phyloP scores from a whole-genome alignment of 53 echinoderm and acorn worm species.

The Temnopleurus reevesii region DNA sequence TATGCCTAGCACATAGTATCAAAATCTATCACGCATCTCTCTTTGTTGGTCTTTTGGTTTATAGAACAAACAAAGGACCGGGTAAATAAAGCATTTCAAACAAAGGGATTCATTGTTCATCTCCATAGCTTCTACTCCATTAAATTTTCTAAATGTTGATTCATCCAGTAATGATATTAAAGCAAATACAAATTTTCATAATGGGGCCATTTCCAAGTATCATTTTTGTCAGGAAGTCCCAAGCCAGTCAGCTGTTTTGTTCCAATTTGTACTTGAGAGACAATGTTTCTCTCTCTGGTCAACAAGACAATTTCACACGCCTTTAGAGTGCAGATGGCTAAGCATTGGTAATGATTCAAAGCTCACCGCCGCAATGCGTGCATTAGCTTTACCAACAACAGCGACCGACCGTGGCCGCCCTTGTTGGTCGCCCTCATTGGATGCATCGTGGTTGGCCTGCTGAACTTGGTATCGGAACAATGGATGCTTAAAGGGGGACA shows the following conservation, averaged over 20 bases:
- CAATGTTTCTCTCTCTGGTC: neutral
- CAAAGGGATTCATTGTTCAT: neutral
- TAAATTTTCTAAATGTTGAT: neutral
- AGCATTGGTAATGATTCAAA: constrained; percentile 38
- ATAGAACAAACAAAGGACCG: neutral
- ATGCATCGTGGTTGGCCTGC: neutral
- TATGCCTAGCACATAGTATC: neutral
- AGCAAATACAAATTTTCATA: constrained; percentile 5
- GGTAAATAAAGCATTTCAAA: constrained; percentile 9
- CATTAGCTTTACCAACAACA: neutral
- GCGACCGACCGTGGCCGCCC: neutral
- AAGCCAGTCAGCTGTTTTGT: neutral
- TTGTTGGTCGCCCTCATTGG: neutral
- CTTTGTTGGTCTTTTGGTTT: neutral
- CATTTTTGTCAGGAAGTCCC: neutral
- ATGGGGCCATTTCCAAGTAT: constrained; percentile 3
- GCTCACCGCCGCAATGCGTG: constrained; percentile 17
- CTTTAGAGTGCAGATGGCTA: constrained; percentile 22
- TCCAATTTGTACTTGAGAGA: neutral
- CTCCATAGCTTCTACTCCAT: neutral
- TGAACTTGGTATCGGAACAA: constrained; percentile 27
- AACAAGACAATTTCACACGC: neutral
- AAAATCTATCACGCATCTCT: too few relatives aligned
- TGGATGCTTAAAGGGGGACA: neutral
- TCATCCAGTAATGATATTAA: neutral